phyloP scores from a whole-genome alignment of 2,888 invertebrate genomes.

The Sceliomorpha sp. region DNA sequence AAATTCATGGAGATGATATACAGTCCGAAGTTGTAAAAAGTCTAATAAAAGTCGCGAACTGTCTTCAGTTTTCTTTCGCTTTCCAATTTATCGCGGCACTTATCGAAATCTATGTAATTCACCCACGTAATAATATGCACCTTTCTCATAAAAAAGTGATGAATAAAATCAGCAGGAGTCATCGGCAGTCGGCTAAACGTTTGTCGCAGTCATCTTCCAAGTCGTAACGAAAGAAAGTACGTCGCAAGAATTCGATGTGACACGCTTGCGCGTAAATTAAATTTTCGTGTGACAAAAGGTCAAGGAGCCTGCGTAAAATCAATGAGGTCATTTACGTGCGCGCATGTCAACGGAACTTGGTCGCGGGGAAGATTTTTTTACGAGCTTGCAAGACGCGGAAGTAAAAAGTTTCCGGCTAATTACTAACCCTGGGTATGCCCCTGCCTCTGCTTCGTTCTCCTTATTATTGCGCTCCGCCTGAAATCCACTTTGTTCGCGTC shows the following conservation, averaged over 20 bases:
- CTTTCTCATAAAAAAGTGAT: too few species aligned
- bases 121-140: too few species aligned
- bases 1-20: conserved; percentile 8
- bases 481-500: too few species aligned
- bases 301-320: conserved; percentile 27
- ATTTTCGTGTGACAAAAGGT: background rate
- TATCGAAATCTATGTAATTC: too few species aligned
- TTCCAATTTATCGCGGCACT: conserved; percentile 1
- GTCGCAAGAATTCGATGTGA: too few species aligned
- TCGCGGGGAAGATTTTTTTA: conserved; percentile 20
- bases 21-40: conserved; percentile 4
- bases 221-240: conserved; percentile 4
- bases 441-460: too few species aligned
- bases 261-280: background rate
- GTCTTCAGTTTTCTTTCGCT: too few species aligned
- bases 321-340: conserved; percentile 24
- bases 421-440: conserved; percentile 24
- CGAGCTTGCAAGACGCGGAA: conserved; percentile 2
- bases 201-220: too few species aligned
- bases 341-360: conserved; percentile 27
- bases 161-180: too few species aligned
- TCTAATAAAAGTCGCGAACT: too few species aligned
- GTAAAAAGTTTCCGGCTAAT: conserved; percentile 24
- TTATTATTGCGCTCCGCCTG: conserved; percentile 2
- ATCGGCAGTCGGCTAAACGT: too few species aligned